Percentiles rank a stretch among this genome's conserved stretches.
phyloP scores from a whole-genome alignment of 2,888 invertebrate species.

The Drosophila multiciliata region DNA sequence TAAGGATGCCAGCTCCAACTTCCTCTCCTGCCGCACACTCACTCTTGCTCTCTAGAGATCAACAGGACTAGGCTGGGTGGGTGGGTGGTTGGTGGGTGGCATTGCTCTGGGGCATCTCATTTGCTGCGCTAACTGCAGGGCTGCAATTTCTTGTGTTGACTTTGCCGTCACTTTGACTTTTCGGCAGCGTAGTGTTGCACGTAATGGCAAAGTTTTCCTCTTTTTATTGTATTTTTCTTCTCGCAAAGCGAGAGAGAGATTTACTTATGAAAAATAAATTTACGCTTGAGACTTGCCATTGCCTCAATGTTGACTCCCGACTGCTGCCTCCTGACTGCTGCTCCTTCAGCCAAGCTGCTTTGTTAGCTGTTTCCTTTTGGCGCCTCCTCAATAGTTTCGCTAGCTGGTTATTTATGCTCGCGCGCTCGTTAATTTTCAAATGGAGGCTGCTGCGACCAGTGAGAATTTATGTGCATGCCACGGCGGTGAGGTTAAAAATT shows the following conservation, averaged over 20 bases:
- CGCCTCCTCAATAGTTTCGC: conserved; percentile 64
- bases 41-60: conserved; percentile 27
- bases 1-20: conserved; percentile 48
- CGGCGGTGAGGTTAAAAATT: conserved; percentile 66
- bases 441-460: conserved; percentile 52
- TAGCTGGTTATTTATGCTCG: conserved; percentile 72
- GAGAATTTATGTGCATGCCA: conserved; percentile 64
- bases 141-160: conserved; percentile 72
- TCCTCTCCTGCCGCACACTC: conserved; percentile 4
- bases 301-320: background rate
- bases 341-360: conserved; percentile 11
- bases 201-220: conserved; percentile 61
- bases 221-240: conserved; percentile 1
- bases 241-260: conserved; percentile 49
- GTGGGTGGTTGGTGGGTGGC: background rate
- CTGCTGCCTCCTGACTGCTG: no score
- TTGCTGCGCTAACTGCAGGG: conserved; percentile 54
- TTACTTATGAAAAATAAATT: conserved; percentile 77
- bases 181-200: conserved; percentile 58
- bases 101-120: conserved; percentile 37
- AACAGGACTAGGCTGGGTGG: conserved; percentile 15
- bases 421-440: conserved; percentile 63
- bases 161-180: conserved; percentile 71
- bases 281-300: conserved; percentile 39
- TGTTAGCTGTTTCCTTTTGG: conserved; percentile 45